Conservation (phyloP, 2,797 vertebrate genomes). For the Protosalanx chinensis region DNA sequence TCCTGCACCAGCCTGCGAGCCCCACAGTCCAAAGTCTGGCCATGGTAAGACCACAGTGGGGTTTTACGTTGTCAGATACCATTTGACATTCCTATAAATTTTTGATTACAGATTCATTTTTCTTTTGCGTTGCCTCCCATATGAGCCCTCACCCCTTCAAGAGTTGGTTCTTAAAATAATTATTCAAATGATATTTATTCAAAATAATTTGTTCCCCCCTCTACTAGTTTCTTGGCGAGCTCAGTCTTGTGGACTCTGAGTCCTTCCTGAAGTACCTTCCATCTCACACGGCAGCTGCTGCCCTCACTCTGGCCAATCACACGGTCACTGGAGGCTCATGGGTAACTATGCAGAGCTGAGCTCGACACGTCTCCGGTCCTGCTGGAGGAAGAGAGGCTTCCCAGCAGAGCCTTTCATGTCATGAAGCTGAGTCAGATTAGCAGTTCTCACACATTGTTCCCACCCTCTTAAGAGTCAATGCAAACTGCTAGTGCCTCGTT, state of each 20-base stretch:
- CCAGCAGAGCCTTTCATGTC: neutral
- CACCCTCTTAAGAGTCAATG: too few relatives aligned
- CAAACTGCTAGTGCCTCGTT: too few relatives aligned
- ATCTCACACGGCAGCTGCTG: constrained; percentile 86
- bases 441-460: too few relatives aligned
- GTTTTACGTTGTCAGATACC: too few relatives aligned
- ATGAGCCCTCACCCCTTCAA: too few relatives aligned
- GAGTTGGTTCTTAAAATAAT: too few relatives aligned
- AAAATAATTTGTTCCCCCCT: neutral
- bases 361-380: neutral
- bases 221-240: constrained; percentile 87
- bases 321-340: constrained; percentile 78
- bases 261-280: constrained; percentile 93
- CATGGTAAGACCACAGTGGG: constrained; percentile 77
- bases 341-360: constrained; percentile 53
- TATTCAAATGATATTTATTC: neutral
- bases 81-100: neutral
- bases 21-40: constrained; percentile 85
- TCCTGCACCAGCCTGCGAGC: constrained; percentile 74
- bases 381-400: neutral
- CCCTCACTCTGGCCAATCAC: constrained; percentile 82
- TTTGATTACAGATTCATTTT: neutral
- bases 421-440: neutral
- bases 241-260: constrained; percentile 92
- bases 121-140: neutral